A percentile compares a stretch with the other conserved stretches of the same genome.
Conservation (phyloP, 30 jellyfish, hydroid and myxozoan genomes). For the Turritopsis rubra region DNA sequence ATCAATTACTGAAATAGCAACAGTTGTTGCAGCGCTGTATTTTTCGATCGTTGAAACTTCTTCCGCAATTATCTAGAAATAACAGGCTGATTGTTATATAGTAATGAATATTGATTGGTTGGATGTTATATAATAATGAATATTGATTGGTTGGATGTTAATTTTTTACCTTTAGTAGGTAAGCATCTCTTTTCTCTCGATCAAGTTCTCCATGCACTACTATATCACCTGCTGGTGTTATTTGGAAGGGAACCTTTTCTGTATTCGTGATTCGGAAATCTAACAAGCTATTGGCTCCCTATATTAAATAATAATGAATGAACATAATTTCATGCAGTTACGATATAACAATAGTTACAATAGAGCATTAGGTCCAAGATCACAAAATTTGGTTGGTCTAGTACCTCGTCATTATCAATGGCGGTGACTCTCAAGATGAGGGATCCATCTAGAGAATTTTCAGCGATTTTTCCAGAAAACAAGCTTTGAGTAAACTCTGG, state of each 20-base stretch:
- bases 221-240: neutral
- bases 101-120: too few relatives aligned
- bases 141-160: too few relatives aligned
- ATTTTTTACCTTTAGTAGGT: neutral
- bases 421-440: neutral
- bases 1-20: neutral
- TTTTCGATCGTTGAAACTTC: neutral
- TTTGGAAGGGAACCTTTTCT: neutral
- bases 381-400: neutral
- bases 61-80: neutral
- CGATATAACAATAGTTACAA: too few relatives aligned
- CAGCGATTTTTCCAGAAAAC: conserved; percentile 1
- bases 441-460: conserved; percentile 6
- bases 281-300: neutral
- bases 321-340: neutral
- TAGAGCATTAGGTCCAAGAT: too few relatives aligned
- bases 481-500: neutral
- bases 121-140: too few relatives aligned
- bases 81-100: too few relatives aligned
- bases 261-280: neutral
- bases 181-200: neutral
- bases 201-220: neutral
- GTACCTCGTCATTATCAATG: neutral
- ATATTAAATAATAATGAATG: neutral
- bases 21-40: neutral